phyloP scores from a whole-genome alignment of 2,797 vertebrate species.

The Sphenodon punctatus region DNA sequence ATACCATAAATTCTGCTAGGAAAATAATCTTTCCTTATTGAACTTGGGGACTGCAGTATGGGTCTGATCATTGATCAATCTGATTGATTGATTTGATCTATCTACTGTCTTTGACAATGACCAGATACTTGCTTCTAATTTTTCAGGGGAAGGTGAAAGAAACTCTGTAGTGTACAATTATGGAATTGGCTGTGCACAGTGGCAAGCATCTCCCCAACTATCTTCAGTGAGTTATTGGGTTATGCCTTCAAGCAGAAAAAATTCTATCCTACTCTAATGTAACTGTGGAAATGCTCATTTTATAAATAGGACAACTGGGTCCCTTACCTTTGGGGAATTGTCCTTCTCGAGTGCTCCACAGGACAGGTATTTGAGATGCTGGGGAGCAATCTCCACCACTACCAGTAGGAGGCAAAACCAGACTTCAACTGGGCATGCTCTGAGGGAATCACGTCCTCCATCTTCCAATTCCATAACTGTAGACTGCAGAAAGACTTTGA shows the following conservation, averaged over 20 bases:
- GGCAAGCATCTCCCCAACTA: neutral
- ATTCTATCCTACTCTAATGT: neutral
- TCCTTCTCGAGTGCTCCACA: too few species aligned
- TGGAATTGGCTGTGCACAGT: neutral
- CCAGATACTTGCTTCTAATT: too few species aligned
- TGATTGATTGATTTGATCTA: too few species aligned
- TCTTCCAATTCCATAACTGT: too few species aligned
- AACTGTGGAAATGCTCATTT: neutral
- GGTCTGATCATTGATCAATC: neutral
- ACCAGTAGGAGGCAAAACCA: too few species aligned
- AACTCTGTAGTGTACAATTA: neutral
- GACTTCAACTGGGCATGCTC: too few species aligned
- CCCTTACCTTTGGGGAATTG: too few species aligned
- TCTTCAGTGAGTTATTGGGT: neutral
- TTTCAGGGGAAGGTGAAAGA: neutral
- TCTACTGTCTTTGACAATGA: neutral
- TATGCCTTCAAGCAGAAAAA: fast-evolving
- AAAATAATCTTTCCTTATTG: neutral
- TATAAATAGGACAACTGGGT: too few species aligned
- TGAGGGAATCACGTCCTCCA: too few species aligned
- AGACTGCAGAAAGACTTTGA: too few species aligned
- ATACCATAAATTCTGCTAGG: neutral
- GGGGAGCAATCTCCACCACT: too few species aligned
- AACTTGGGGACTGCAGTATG: neutral
- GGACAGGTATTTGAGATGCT: too few species aligned